phyloP scores from a whole-genome alignment of 2,888 invertebrate species.

The Tethea ocularis region DNA sequence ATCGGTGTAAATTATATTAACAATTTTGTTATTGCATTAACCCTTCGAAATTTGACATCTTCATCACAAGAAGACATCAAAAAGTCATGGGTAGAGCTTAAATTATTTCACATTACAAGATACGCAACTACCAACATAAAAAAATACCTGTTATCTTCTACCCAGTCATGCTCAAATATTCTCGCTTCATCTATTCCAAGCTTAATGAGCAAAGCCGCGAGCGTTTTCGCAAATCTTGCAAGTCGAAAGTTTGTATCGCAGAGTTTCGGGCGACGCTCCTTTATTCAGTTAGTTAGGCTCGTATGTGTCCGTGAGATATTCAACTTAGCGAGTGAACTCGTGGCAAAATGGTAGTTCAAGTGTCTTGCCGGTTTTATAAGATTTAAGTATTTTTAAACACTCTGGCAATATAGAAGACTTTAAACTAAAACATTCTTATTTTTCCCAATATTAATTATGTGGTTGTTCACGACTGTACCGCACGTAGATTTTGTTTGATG shows the following conservation, averaged over 20 bases:
- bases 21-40: no score
- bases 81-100: no score
- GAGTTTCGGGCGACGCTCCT: conserved; percentile 62
- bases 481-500: no score
- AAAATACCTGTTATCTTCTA: background rate
- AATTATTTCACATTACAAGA: no score
- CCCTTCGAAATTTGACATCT: no score
- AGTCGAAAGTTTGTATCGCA: conserved; percentile 71
- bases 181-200: conserved; percentile 18
- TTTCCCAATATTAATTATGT: no score
- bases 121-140: background rate
- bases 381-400: conserved; percentile 25
- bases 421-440: background rate
- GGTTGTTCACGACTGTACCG: no score
- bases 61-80: no score
- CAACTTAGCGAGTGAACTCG: conserved; percentile 44
- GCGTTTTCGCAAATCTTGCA: conserved; percentile 75
- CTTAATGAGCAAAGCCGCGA: conserved; percentile 53
- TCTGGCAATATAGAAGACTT: background rate
- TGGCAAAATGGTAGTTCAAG: conserved; percentile 33
- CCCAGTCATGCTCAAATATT: background rate
- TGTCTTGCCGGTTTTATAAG: conserved; percentile 32
- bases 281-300: conserved; percentile 75
- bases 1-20: no score
- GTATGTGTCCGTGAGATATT: conserved; percentile 60